Percentiles rank a stretch among this genome's conserved stretches.
Evolutionary conservation across 2,113 vertebrate genomes (phyloP).

Genomic region (Oxyruncus cristatus): DNA sequence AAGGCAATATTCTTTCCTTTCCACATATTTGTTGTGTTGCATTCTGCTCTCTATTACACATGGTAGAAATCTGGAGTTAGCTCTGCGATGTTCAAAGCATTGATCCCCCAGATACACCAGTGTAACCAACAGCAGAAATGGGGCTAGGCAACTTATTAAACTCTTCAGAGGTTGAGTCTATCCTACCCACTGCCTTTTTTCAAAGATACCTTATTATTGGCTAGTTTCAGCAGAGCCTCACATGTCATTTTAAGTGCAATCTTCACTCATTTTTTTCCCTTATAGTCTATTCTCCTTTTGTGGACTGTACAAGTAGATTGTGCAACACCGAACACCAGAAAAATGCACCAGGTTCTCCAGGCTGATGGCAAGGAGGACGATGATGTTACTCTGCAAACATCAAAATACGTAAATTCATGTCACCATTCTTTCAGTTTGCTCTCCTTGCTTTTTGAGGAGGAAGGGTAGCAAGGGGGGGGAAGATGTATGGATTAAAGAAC

Average conservation of each 20-base stretch:
- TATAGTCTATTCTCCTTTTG: not conserved
- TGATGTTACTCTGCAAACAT: not conserved
- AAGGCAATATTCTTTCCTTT: constrained; percentile 42
- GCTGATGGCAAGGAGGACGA: not conserved
- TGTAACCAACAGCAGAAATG: not conserved
- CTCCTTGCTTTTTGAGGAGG: not conserved
- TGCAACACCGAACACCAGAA: not conserved
- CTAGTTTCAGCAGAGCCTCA: not conserved
- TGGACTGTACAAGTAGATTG: not conserved
- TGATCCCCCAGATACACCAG: constrained; percentile 6
- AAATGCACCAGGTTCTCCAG: not conserved
- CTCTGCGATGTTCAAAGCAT: not conserved
- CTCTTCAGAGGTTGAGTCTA: not conserved
- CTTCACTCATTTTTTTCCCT: not conserved
- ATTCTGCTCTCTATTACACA: not conserved
- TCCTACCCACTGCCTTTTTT: not conserved
- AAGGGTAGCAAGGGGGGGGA: not conserved
- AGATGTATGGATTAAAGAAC: not conserved
- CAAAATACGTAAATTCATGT: not conserved
- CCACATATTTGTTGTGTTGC: constrained; percentile 11
- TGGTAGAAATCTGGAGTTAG: constrained; percentile 6
- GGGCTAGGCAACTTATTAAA: constrained; percentile 22
- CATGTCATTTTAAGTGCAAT: not conserved
- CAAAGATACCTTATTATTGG: constrained; percentile 8
- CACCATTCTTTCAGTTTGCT: not conserved